Evolutionary conservation across 2,797 vertebrate species (phyloP).

Genomic region (Pempheris klunzingeri): DNA sequence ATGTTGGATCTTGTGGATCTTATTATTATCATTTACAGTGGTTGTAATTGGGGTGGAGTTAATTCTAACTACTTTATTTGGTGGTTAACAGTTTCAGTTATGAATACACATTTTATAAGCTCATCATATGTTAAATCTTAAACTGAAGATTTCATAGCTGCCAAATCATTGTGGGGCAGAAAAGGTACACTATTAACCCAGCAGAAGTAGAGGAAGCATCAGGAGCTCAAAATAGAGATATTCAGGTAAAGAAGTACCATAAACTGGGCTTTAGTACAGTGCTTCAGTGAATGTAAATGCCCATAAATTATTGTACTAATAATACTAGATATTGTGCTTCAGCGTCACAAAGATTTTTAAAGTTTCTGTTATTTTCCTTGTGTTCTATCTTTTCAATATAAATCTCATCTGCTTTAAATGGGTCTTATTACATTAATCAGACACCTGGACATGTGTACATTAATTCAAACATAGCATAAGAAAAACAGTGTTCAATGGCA

Average conservation of each 20-base stretch:
- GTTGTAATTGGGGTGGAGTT: no score
- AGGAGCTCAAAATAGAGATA: not conserved
- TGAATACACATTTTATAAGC: no score
- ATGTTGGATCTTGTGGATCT: no score
- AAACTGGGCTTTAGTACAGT: not conserved
- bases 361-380: not conserved
- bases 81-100: no score
- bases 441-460: not conserved
- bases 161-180: not conserved
- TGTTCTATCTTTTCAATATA: not conserved
- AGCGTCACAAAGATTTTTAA: not conserved
- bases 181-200: not conserved
- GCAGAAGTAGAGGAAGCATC: not conserved
- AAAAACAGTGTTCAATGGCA: not conserved
- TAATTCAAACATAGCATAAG: not conserved
- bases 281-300: not conserved
- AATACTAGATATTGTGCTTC: not conserved
- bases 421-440: not conserved
- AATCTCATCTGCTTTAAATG: not conserved
- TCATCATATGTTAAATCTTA: not conserved
- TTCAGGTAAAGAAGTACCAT: not conserved
- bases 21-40: not conserved
- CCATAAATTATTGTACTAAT: not conserved
- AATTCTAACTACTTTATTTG: no score
- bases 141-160: not conserved